Percentiles rank a stretch among this genome's conserved stretches.
Conservation (phyloP, 2,797 vertebrate species). For the Propithecus perrieri region DNA sequence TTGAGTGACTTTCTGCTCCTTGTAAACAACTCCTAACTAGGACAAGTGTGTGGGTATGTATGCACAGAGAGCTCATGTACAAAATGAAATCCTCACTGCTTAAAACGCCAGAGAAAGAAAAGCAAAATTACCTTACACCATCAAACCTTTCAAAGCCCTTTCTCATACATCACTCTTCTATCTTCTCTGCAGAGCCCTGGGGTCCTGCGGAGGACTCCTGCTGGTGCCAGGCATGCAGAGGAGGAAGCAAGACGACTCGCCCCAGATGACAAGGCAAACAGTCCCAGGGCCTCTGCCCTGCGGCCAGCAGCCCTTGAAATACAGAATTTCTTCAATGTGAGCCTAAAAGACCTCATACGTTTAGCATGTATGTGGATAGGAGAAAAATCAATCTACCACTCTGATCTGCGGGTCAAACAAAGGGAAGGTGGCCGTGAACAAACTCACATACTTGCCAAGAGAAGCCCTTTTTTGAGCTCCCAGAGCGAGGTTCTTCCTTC, state of each 20-base stretch:
- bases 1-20: conserved; percentile 49
- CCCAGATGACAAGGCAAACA: neutral
- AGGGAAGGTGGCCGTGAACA: neutral
- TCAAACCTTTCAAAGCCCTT: neutral
- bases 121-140: neutral
- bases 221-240: neutral
- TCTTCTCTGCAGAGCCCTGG: neutral
- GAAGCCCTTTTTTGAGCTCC: neutral
- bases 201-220: neutral
- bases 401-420: neutral
- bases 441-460: neutral
- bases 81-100: neutral
- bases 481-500: neutral
- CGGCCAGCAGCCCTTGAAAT: neutral
- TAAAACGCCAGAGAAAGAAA: neutral
- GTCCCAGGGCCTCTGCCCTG: neutral
- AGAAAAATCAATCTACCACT: neutral
- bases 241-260: neutral
- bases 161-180: neutral
- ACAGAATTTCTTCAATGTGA: neutral
- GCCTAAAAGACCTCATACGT: neutral
- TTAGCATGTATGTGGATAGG: neutral
- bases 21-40: conserved; percentile 48
- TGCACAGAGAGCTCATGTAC: rapidly evolving
- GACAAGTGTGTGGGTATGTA: neutral